phyloP scores from a whole-genome alignment of 2,888 invertebrate genomes.

The Cecidostiba fungosa region DNA sequence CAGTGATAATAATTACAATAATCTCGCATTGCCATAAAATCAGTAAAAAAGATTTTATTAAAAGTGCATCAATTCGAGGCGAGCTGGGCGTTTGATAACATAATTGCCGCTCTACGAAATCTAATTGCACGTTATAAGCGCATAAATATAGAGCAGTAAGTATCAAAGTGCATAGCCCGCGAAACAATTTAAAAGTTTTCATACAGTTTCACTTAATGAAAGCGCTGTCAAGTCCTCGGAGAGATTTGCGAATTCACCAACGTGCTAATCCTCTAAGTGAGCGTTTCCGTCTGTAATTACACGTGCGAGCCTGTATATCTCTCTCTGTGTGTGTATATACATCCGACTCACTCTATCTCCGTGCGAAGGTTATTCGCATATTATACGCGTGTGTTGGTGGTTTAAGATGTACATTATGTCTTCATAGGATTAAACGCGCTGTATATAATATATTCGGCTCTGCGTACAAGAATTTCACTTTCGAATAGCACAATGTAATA shows the following conservation, averaged over 20 bases:
- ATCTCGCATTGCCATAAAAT: neutral
- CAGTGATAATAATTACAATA: neutral
- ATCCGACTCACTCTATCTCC: neutral
- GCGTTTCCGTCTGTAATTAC: slow-evolving; percentile 49
- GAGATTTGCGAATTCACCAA: slow-evolving; percentile 44
- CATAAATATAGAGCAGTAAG: slow-evolving; percentile 11
- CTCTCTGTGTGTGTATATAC: neutral
- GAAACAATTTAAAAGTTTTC: slow-evolving; percentile 30
- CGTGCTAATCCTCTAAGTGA: slow-evolving; percentile 44
- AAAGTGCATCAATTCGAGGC: slow-evolving; percentile 19
- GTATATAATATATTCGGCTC: neutral
- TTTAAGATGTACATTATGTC: slow-evolving; percentile 27
- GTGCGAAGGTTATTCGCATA: neutral
- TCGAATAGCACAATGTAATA: neutral
- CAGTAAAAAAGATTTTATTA: neutral
- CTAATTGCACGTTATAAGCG: slow-evolving; percentile 29
- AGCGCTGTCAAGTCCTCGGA: slow-evolving; percentile 26
- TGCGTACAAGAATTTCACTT: slow-evolving; percentile 12
- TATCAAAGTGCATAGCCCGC: slow-evolving; percentile 17
- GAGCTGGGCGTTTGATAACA: slow-evolving; percentile 17
- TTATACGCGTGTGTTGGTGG: neutral
- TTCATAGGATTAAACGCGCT: slow-evolving; percentile 15
- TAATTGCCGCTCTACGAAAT: slow-evolving; percentile 32
- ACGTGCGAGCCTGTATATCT: neutral
- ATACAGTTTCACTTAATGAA: slow-evolving; percentile 49